These are phyloP conservation scores for Drosophila nigricruria DNA, from an alignment of 2,888 invertebrate species.

Conservation along the genomic window DNA sequence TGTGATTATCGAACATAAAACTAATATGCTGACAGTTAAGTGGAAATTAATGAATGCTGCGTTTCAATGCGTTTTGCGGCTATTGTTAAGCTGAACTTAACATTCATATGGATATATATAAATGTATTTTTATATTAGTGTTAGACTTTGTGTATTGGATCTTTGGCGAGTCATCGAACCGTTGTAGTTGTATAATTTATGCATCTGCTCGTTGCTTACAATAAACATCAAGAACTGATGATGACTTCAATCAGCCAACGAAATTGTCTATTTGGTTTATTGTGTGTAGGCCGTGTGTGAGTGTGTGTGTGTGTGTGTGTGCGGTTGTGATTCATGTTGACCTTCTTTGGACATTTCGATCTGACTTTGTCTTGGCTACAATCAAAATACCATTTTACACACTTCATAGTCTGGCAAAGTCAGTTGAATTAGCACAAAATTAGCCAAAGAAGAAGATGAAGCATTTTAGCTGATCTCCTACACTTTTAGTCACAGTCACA, in stretches of 20 bases:
- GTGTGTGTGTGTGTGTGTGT: constrained; percentile 25
- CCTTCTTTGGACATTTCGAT: constrained; percentile 51
- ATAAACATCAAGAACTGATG: constrained; percentile 62
- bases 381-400: constrained; percentile 39
- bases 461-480: constrained; percentile 28
- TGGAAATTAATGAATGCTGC: constrained; percentile 50
- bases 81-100: constrained; percentile 24
- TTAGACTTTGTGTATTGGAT: constrained; percentile 37
- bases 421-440: constrained; percentile 52
- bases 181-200: constrained; percentile 51
- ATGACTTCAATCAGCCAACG: constrained; percentile 58
- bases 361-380: constrained; percentile 30
- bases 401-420: constrained; percentile 27
- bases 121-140: constrained; percentile 2
- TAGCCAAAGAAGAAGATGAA: constrained; percentile 26
- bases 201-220: constrained; percentile 44
- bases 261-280: constrained; percentile 34
- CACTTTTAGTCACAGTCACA: constrained; percentile 35
- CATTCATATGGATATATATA: neutral
- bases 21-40: constrained; percentile 65
- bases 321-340: constrained; percentile 52
- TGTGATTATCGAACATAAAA: constrained; percentile 51
- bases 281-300: constrained; percentile 36
- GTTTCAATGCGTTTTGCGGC: constrained; percentile 39
- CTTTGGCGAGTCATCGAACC: constrained; percentile 54